Conservation (phyloP, 2,888 invertebrate genomes). For the Carpatolechia fugitivella region DNA sequence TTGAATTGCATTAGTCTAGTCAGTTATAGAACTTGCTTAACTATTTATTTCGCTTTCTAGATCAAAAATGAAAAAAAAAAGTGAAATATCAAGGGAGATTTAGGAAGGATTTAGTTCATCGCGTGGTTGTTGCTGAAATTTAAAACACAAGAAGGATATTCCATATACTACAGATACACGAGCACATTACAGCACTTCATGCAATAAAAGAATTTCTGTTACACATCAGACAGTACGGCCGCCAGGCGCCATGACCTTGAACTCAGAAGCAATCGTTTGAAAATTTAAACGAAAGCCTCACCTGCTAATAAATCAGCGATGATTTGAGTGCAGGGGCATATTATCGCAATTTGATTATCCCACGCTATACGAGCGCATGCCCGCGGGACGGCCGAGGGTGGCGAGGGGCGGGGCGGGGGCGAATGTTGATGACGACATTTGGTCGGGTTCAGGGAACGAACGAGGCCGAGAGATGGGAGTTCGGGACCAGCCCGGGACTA, state of each 20-base stretch:
- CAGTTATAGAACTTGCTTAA: not conserved
- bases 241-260: too few relatives aligned
- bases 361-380: slow-evolving; percentile 52
- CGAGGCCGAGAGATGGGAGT: slow-evolving; percentile 8
- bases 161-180: too few relatives aligned
- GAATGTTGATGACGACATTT: slow-evolving; percentile 68
- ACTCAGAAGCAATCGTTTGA: not conserved
- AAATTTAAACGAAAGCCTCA: slow-evolving; percentile 10
- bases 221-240: too few relatives aligned
- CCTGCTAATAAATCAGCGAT: slow-evolving; percentile 27
- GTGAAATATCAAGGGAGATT: too few relatives aligned
- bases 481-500: slow-evolving; percentile 1
- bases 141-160: too few relatives aligned
- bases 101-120: too few relatives aligned
- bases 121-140: too few relatives aligned
- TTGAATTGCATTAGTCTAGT: not conserved
- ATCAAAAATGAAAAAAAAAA: too few relatives aligned
- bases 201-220: too few relatives aligned
- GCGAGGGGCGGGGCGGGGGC: slow-evolving; percentile 34
- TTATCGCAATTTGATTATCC: slow-evolving; percentile 56
- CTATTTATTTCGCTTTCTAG: too few relatives aligned
- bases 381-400: slow-evolving; percentile 34
- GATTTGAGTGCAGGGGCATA: slow-evolving; percentile 38
- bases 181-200: too few relatives aligned
- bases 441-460: slow-evolving; percentile 30